These are phyloP conservation scores for Drosophila baimaii DNA, from an alignment of 1,140 invertebrate species.

Conservation along the genomic window DNA sequence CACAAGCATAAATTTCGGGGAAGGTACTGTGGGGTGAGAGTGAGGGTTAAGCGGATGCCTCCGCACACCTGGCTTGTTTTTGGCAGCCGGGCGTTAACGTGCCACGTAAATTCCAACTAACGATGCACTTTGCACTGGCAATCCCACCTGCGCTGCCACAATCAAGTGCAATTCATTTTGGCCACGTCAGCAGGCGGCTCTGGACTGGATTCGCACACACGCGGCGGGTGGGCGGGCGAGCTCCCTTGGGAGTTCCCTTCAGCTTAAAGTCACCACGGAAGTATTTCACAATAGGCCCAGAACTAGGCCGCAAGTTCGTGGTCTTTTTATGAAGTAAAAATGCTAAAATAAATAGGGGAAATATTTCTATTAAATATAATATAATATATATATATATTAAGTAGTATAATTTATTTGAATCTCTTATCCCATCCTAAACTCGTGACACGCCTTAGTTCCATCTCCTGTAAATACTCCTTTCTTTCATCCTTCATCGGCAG, in stretches of 20 bases:
- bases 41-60: no score
- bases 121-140: slow-evolving; percentile 78
- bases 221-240: background rate
- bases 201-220: slow-evolving; percentile 15
- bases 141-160: slow-evolving; percentile 66
- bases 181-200: slow-evolving; percentile 65
- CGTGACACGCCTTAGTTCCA: no score
- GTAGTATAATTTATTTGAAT: no score
- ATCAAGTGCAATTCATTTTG: slow-evolving; percentile 82
- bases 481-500: slow-evolving; percentile 13
- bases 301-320: no score
- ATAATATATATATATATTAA: no score
- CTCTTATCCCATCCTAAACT: no score
- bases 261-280: slow-evolving; percentile 36
- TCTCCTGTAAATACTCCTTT: background rate
- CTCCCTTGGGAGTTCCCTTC: slow-evolving; percentile 21
- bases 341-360: no score
- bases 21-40: background rate
- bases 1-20: slow-evolving; percentile 66
- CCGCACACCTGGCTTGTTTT: slow-evolving; percentile 57
- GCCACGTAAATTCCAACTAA: slow-evolving; percentile 79
- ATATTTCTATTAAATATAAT: no score
- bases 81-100: slow-evolving; percentile 67
- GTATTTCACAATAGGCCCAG: slow-evolving; percentile 1
- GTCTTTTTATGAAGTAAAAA: no score